phyloP scores from a whole-genome alignment of 2,797 vertebrate species.

The Myotis findleyi region DNA sequence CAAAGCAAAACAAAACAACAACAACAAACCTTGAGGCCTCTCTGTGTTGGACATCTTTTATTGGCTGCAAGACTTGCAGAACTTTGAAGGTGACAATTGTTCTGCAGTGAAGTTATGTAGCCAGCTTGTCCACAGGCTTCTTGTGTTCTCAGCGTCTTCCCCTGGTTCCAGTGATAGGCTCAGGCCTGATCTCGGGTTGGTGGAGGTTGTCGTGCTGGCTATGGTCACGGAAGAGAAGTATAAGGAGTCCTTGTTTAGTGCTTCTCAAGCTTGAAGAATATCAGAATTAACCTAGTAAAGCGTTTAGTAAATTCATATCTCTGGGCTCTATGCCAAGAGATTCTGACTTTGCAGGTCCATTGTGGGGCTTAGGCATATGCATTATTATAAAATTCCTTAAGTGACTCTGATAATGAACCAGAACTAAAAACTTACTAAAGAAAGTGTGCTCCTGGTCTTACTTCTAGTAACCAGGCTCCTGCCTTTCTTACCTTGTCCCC shows the following conservation, averaged over 20 bases:
- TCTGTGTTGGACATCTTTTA: not conserved
- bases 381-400: not conserved
- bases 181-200: not conserved
- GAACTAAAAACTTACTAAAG: not conserved
- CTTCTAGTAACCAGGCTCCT: not conserved
- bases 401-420: not conserved
- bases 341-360: not conserved
- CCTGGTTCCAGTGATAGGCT: not conserved
- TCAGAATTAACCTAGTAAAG: not conserved
- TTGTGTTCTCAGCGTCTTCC: not conserved
- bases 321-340: not conserved
- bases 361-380: not conserved
- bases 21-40: not conserved
- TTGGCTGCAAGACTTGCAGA: not conserved
- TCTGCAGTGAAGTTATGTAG: not conserved
- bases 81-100: not conserved
- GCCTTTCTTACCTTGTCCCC: not conserved
- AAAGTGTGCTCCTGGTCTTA: not conserved
- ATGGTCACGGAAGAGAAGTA: not conserved
- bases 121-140: too few relatives aligned
- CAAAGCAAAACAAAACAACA: not conserved
- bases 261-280: not conserved
- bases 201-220: fast-evolving
- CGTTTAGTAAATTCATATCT: not conserved
- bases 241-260: not conserved